These are phyloP conservation scores for Drosophila pandora DNA, from an alignment of 1,140 invertebrate genomes.

Conservation along the genomic window DNA sequence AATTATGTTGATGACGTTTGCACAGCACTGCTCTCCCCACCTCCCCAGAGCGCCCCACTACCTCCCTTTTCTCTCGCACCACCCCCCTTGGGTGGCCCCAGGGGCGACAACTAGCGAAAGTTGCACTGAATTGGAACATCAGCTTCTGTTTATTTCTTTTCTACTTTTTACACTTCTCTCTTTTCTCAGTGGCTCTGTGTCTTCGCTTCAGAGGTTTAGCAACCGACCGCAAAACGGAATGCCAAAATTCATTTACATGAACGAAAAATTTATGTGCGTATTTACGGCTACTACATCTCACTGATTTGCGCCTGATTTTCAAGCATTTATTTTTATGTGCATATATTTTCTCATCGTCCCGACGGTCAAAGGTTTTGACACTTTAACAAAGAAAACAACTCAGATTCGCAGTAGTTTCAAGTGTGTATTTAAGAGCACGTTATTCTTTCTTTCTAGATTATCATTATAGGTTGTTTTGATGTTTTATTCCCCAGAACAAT, in stretches of 20 bases:
- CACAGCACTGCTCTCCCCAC: slow-evolving; percentile 45
- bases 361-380: slow-evolving; percentile 12
- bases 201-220: not conserved
- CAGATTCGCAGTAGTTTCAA: not conserved
- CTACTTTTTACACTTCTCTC: slow-evolving; percentile 34
- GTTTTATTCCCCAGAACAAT: too few relatives aligned
- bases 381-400: not conserved
- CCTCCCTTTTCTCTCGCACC: slow-evolving; percentile 1
- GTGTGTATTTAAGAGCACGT: too few relatives aligned
- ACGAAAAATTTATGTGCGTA: slow-evolving; percentile 55
- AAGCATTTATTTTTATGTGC: slow-evolving; percentile 18
- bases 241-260: slow-evolving; percentile 64
- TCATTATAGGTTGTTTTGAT: too few relatives aligned
- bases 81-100: slow-evolving; percentile 29
- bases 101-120: slow-evolving; percentile 78
- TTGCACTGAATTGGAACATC: slow-evolving; percentile 81
- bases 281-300: slow-evolving; percentile 26
- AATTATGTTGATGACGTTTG: slow-evolving; percentile 81
- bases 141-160: slow-evolving; percentile 77
- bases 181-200: slow-evolving; percentile 22
- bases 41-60: slow-evolving; percentile 1
- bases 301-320: slow-evolving; percentile 31
- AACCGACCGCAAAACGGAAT: slow-evolving; percentile 36
- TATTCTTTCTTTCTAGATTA: too few relatives aligned
- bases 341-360: slow-evolving; percentile 9